Base-by-base conservation (phyloP, 2,888 invertebrate genomes). In the Agonopterix subpropinquella region DNA sequence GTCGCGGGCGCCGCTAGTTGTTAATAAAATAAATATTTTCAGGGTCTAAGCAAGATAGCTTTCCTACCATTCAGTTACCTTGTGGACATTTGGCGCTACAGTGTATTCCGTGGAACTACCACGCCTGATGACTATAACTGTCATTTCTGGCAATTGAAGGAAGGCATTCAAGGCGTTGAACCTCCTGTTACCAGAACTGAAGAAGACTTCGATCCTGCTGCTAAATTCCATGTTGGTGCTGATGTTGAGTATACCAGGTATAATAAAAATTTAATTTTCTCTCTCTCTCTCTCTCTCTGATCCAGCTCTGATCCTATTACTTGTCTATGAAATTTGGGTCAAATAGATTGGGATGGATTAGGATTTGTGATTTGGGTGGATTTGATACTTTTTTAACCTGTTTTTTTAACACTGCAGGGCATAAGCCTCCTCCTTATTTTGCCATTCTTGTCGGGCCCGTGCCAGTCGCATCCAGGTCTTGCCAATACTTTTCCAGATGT, bases 31-130 rank as follows among this genome's bases (percentile, higher is more conserved):
- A 1, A 39, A 39, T 39, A 39, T n/a, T 71, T 77, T 1, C 70
- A 91, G 89, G 92, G 92, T 11, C 77, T 95, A 15, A 91, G 92
- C 11, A 94, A 94, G 65, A 90, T 95, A 11, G 91, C 92, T 0
- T 93, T 93, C 67, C 77, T 94, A 1, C 94, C 94, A 0, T 92
- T 91, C 60, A 92, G 85, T 1, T 94, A 92, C 61, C 80, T 94
- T 0, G 89, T 94, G 58, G 94, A 94, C 50, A 67, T 91, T 36
- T 93, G 92, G 79, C 90, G 94, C 47, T 93, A 93, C 79, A 91
- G 91, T 44, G 90, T 93, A 1, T 92, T 92, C 73, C 84, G 90
- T 0, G 93, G 92, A 0, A 88, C 88, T 52, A 92, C 91, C 0
- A 73, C 81, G 0, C 76, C 89, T 0, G 81, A 89, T 8, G 86